Base-by-base conservation (phyloP, 2,113 vertebrate species). In the Drymodes brunneopygia region DNA sequence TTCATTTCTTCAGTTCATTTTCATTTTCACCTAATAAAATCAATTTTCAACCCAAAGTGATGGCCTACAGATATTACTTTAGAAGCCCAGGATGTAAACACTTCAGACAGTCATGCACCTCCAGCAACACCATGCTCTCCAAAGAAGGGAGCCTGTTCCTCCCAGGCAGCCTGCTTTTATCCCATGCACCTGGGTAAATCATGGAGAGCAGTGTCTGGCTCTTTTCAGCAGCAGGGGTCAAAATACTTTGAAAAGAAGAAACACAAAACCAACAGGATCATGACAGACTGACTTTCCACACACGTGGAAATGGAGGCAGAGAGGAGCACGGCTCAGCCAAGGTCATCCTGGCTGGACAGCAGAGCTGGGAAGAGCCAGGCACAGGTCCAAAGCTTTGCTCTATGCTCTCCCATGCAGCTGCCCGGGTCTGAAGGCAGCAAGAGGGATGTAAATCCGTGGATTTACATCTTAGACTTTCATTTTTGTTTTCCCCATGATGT, bases 11-110 rank as follows among this genome's bases (percentile, higher is more conserved):
- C 92, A 90, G 86, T 85, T 95, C 88, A 79, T 91, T 97, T 97
- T 96, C 90, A 78, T 97, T 95, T 97, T 94, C 86, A 95, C 96
- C 91, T 96, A 96, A 97, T 96, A 97, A 97, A 98, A 97, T 97
- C 90, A 92, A 94, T 92, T 95, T 96, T 96, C 89, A 96, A 94
- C 66, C 91, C 78, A 56, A 95, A 93, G 95, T 91, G 94, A 95
- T 96, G 86, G 92, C 81, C 95, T 95, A 92, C 77, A 96, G 94
- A 95, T 96, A 92, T 88, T 87, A 82, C 92, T 94, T 97, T 80
- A 94, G 91, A 92, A 96, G 75, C 61, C 57, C 61, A 88, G 90
- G 92, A 81, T 90, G 93, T 94, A 94, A 96, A 97, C 87, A 95
- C 93, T 93, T 74, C 80, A 75, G 92, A 90, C 84, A 89, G 81